These are phyloP conservation scores for Lochmaea crataegi DNA, from an alignment of 2,888 invertebrate genomes.

Conservation along the genomic window DNA sequence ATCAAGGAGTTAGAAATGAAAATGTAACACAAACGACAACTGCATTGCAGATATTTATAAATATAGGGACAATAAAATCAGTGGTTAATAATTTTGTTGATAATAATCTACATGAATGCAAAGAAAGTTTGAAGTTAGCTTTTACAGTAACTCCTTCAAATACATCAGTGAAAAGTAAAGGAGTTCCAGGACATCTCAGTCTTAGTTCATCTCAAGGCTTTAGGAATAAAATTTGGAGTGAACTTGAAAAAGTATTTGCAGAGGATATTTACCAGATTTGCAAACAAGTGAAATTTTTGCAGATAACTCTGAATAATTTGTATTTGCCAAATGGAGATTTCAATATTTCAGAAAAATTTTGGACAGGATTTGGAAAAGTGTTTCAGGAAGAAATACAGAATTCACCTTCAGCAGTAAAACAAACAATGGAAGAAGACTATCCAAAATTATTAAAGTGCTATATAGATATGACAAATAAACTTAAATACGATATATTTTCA, in stretches of 20 bases:
- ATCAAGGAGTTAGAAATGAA: slow-evolving; percentile 81
- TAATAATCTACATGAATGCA: slow-evolving; percentile 68
- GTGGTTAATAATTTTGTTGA: slow-evolving; percentile 69
- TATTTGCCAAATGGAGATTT: slow-evolving; percentile 66
- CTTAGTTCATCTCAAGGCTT: slow-evolving; percentile 65
- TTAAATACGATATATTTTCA: slow-evolving; percentile 72
- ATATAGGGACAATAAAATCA: slow-evolving; percentile 65
- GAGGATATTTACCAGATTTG: slow-evolving; percentile 79
- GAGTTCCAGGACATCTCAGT: slow-evolving; percentile 71
- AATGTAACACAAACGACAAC: slow-evolving; percentile 75
- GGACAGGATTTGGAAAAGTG: slow-evolving; percentile 67
- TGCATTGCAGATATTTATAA: slow-evolving; percentile 69
- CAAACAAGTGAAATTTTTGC: slow-evolving; percentile 71
- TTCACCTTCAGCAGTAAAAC: slow-evolving; percentile 73
- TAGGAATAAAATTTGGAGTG: slow-evolving; percentile 84
- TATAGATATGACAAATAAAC: slow-evolving; percentile 78
- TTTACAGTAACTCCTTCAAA: slow-evolving; percentile 64
- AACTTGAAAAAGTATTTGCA: slow-evolving; percentile 87
- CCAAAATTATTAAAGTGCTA: slow-evolving; percentile 86
- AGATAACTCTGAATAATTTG: slow-evolving; percentile 66
- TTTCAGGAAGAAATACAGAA: slow-evolving; percentile 69
- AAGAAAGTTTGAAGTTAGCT: slow-evolving; percentile 67
- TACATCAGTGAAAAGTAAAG: slow-evolving; percentile 54
- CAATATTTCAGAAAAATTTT: slow-evolving; percentile 68
- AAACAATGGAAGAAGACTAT: slow-evolving; percentile 88